These are phyloP conservation scores for Sebastes oblongus DNA, from an alignment of 2,797 vertebrate genomes.

Conservation along the genomic window DNA sequence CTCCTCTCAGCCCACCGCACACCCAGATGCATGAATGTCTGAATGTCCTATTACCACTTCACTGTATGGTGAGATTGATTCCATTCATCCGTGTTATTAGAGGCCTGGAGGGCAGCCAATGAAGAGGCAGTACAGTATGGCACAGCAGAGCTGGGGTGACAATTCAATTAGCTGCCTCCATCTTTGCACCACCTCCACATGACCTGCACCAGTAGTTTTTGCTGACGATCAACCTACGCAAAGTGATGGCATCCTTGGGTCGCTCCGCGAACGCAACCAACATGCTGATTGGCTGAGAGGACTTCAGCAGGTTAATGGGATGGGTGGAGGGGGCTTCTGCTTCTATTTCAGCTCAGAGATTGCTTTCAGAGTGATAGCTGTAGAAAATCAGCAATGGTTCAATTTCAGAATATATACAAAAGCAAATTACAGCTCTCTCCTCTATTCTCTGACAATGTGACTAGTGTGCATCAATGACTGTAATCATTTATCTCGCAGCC, in stretches of 20 bases:
- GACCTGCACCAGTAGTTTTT: constrained; percentile 67
- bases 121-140: constrained; percentile 53
- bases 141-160: constrained; percentile 59
- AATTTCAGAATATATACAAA: constrained; percentile 53
- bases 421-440: constrained; percentile 38
- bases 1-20: constrained; percentile 18
- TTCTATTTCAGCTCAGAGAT: constrained; percentile 27
- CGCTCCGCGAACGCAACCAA: constrained; percentile 24
- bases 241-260: constrained; percentile 64
- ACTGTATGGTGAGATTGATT: constrained; percentile 62
- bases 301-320: constrained; percentile 52
- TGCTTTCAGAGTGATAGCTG: constrained; percentile 30
- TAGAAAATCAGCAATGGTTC: constrained; percentile 24
- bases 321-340: background rate
- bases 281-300: constrained; percentile 51
- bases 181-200: constrained; percentile 62
- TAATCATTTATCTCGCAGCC: constrained; percentile 40
- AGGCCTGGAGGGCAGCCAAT: constrained; percentile 70
- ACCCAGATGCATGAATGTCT: constrained; percentile 36
- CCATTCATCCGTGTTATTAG: constrained; percentile 75
- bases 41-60: constrained; percentile 56
- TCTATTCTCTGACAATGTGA: constrained; percentile 15
- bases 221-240: constrained; percentile 61
- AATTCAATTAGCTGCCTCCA: constrained; percentile 79
- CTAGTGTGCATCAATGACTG: constrained; percentile 21